Percentiles rank a stretch among this genome's conserved stretches.
Conservation (phyloP, 2,888 invertebrate genomes). For the Peribatodes rhomboidaria region DNA sequence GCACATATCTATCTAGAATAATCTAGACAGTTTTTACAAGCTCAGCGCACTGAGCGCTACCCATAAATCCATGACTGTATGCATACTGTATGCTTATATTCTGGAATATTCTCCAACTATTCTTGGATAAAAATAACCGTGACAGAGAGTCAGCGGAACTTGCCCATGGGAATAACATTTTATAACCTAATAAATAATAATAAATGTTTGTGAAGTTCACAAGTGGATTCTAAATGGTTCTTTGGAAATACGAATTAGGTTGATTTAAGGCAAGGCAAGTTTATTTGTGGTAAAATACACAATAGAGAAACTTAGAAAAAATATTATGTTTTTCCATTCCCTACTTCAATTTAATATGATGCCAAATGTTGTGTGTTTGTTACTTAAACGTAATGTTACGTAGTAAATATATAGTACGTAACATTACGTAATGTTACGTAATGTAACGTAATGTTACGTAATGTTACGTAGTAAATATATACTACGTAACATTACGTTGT, state of each 20-base stretch:
- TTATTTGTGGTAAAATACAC: too few relatives aligned
- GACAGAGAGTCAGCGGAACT: constrained; percentile 40
- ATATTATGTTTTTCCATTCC: too few relatives aligned
- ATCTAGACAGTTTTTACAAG: constrained; percentile 48
- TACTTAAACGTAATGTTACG: too few relatives aligned
- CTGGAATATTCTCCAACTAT: constrained; percentile 15
- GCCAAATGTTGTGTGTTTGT: too few relatives aligned
- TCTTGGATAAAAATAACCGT: constrained; percentile 36
- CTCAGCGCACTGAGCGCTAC: constrained; percentile 40
- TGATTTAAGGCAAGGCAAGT: too few relatives aligned
- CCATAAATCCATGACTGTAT: constrained; percentile 44
- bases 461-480: too few relatives aligned
- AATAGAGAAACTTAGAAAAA: too few relatives aligned
- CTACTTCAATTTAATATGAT: too few relatives aligned
- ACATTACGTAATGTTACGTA: too few relatives aligned
- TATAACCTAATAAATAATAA: constrained; percentile 40
- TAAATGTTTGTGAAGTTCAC: not conserved
- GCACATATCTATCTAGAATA: constrained; percentile 37
- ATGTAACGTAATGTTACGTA: too few relatives aligned
- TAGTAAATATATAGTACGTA: too few relatives aligned
- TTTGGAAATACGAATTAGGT: not conserved
- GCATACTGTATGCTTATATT: constrained; percentile 8
- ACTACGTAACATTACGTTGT: too few relatives aligned
- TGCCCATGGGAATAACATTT: constrained; percentile 32
- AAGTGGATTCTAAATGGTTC: not conserved